Base-by-base conservation (phyloP, 2,888 invertebrate species). In the Alloplasta piceator region DNA sequence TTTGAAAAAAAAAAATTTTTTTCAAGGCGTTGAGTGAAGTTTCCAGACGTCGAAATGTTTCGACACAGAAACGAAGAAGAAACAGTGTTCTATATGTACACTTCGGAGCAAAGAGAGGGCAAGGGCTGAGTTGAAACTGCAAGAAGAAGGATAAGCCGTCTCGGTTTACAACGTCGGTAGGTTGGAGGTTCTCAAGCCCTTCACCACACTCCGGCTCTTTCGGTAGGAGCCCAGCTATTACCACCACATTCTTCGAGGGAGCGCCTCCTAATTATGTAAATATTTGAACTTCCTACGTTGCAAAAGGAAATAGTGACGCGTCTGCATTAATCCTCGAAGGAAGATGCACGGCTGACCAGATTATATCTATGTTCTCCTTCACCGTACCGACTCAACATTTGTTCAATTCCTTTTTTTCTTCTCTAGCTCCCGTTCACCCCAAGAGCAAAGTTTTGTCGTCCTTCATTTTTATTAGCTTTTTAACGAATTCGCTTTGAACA, bases 231-330 rank as follows among this genome's bases (percentile, higher is more conserved):
- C 10, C 36, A 64, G 38, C 73, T 64, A 73, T 73, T 73, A 64
- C 64, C 64, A 52, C 55, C 36, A 46, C 73, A 64, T 64, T 73
- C 73, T 73, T 73, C 56, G 38, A 43, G 67, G 41, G 36, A 66
- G 66, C 41, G 36, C 14, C 73, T 73, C 63, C 73, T 73, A 73
- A 73, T 73, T 73, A 73, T 73, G 73, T 73, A 73, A 73, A 73
- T 73, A 73, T 73, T 73, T 73, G 64, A 73, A 64, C 63, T 73
- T 63, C 55, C 73, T 46, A 55, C 63, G 55, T 56, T 64, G 55
- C 36, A 43, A 73, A 64, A 6, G 46, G 55, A 73, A 73, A 64
- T 73, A 73, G 63, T 63, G 64, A 73, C 64, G 56, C 56, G 64
- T 56, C 43, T n/a, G 64, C 73, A 73, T 73, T 56, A 73, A 73